Conservation (phyloP, 1,140 invertebrate species). For the Akabosia matsudoensis region DNA sequence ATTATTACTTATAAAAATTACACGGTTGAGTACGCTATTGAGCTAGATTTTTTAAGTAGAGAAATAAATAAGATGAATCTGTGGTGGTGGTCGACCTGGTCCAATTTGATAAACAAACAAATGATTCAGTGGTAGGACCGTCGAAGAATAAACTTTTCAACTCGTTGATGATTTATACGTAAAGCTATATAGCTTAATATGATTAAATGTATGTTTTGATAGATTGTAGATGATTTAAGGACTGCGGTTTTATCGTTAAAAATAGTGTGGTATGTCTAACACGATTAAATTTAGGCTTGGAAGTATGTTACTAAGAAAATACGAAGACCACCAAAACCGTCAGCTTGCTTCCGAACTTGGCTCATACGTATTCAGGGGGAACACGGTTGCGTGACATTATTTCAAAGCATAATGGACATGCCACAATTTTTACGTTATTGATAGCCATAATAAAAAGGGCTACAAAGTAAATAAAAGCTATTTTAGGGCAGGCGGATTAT, state of each 20-base stretch:
- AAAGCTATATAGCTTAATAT: not conserved
- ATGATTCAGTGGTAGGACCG: not conserved
- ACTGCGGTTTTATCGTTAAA: not conserved
- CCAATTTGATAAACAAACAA: conserved; percentile 3
- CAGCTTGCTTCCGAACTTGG: not conserved
- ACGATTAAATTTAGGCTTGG: not conserved
- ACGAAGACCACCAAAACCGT: not conserved
- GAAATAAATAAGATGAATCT: conserved; percentile 4
- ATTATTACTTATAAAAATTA: not conserved
- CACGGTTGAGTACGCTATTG: not conserved
- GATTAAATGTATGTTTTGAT: not conserved
- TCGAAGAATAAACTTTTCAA: not conserved
- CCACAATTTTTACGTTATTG: not conserved
- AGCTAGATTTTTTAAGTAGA: not conserved
- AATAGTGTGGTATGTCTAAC: not conserved
- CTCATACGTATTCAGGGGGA: not conserved
- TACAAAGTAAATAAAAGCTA: too few species aligned
- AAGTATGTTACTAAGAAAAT: too few species aligned
- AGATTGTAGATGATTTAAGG: not conserved
- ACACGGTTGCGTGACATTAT: not conserved
- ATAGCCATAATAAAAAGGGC: not conserved
- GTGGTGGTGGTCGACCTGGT: not conserved
- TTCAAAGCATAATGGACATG: not conserved
- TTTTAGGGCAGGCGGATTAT: too few species aligned
- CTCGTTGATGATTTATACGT: not conserved